phyloP scores from a whole-genome alignment of 2,797 vertebrate species.

The Anabacerthia variegaticeps region DNA sequence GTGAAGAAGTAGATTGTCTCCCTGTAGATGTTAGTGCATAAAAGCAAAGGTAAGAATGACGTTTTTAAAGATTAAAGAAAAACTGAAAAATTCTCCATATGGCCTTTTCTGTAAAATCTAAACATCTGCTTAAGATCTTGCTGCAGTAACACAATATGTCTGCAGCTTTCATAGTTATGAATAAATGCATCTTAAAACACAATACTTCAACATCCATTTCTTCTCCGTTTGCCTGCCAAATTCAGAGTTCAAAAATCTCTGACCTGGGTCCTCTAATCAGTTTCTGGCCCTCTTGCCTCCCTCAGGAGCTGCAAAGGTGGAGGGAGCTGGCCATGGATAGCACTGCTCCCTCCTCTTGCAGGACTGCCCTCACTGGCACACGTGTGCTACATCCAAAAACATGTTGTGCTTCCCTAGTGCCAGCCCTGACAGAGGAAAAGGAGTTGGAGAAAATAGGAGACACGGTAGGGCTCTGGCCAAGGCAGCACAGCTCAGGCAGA shows the following conservation, averaged over 20 bases:
- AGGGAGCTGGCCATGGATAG: neutral
- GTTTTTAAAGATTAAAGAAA: neutral
- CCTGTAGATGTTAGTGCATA: neutral
- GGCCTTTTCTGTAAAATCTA: neutral
- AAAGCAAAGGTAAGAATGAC: neutral
- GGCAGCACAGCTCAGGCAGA: neutral
- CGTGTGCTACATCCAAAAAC: rapidly evolving
- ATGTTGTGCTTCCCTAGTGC: neutral
- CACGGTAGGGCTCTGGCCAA: neutral
- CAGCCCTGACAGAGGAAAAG: neutral
- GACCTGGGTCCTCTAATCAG: constrained; percentile 15
- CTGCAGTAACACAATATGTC: constrained; percentile 32
- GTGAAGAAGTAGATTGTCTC: neutral
- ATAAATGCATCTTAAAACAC: constrained; percentile 55
- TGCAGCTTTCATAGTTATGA: constrained; percentile 11
- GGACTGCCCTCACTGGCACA: neutral
- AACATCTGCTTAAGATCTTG: constrained; percentile 50
- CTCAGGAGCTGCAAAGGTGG: neutral
- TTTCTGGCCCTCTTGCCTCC: neutral
- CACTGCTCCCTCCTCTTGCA: neutral
- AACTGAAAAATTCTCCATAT: neutral
- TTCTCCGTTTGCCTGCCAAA: constrained; percentile 29
- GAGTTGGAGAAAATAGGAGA: neutral
- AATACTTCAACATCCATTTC: constrained; percentile 3
- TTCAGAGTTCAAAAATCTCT: constrained; percentile 27